Evolutionary conservation across 2,797 vertebrate genomes (phyloP), one percentile per base, ranked within the genome.

Genomic region (Leontopithecus rosalia): DNA sequence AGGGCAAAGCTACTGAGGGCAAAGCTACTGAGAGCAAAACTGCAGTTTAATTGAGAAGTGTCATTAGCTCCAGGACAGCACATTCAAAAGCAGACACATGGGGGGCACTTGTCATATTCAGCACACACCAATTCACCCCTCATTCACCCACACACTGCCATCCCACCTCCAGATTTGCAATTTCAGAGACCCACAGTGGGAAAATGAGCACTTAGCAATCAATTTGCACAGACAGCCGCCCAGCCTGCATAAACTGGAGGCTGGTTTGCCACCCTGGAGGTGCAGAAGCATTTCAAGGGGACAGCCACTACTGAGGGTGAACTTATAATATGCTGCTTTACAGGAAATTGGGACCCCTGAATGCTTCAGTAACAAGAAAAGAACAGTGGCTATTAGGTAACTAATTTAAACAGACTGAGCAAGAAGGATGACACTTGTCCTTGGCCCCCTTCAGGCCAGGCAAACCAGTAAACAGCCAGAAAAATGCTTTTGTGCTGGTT

Each of bases 21-120:
- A 89, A 96, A 95, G n/a, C 80, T 86, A 91, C 81, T 26, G 52
- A 92, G 80, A 93, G 87, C 22, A 89, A 96, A 95, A 97, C 93
- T 81, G 94, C 96, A 61, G 43, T 95, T 97, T 93, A 96, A 97
- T 88, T 88, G 75, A 94, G 95, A 97, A 75, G 75, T 67, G 84
- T 61, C 50, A 22, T 93, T 97, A 87, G 93, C 97, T 96, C 91
- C 84, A 90, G 94, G 83, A 94, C 77, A 14, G 84, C 80, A 48
- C 75, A 52, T 95, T 96, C 88, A 91, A 96, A 97, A 96, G 96
- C 92, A 95, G 89, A 90, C 94, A 80, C 96, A 64, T 91, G 90
- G 88, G 95, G 96, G 79, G 55, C 94, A 88, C 96, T 94, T 96
- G 94, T 97, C 93, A 52, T 67, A 77, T 6, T 36, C 13, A 17